These are phyloP conservation scores for Allobates femoralis DNA, from an alignment of 2,797 vertebrate species.

Conservation along the genomic window DNA sequence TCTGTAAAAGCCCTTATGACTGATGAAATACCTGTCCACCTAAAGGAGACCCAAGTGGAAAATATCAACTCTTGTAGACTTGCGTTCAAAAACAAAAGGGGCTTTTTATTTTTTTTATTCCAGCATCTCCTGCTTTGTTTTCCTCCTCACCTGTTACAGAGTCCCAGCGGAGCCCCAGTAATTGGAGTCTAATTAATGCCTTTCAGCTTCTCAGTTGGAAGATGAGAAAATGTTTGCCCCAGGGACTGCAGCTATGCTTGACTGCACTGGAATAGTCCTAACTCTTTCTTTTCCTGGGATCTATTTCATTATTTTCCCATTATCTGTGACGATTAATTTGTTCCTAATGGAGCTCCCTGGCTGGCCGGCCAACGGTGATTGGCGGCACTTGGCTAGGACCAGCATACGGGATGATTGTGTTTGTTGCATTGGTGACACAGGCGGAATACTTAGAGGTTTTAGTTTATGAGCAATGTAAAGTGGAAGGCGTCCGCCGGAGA, in stretches of 20 bases:
- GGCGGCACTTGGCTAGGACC: background rate
- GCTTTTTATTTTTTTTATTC: background rate
- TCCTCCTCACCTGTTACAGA: constrained; percentile 46
- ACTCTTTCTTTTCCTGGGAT: constrained; percentile 24
- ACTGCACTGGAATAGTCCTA: constrained; percentile 41
- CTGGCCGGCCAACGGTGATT: background rate
- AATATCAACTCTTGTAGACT: no score
- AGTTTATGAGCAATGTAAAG: background rate
- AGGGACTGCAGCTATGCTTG: constrained; percentile 44
- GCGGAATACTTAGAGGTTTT: background rate
- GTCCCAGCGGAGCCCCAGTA: constrained; percentile 58
- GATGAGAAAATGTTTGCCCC: constrained; percentile 61
- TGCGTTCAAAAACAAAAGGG: no score
- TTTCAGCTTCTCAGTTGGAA: constrained; percentile 39
- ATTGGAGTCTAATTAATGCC: constrained; percentile 63
- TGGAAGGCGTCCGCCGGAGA: background rate
- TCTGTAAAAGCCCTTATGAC: no score
- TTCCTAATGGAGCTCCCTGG: background rate
- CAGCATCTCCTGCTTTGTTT: constrained; percentile 58
- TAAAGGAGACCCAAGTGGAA: background rate
- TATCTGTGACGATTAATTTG: constrained; percentile 36
- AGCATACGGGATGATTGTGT: constrained; percentile 5
- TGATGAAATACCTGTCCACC: background rate
- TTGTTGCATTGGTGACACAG: background rate
- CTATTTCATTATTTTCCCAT: constrained; percentile 49